Evolutionary conservation across 2,113 vertebrate genomes (phyloP), one percentile per base, ranked within the genome.

Genomic region (Anhinga anhinga): DNA sequence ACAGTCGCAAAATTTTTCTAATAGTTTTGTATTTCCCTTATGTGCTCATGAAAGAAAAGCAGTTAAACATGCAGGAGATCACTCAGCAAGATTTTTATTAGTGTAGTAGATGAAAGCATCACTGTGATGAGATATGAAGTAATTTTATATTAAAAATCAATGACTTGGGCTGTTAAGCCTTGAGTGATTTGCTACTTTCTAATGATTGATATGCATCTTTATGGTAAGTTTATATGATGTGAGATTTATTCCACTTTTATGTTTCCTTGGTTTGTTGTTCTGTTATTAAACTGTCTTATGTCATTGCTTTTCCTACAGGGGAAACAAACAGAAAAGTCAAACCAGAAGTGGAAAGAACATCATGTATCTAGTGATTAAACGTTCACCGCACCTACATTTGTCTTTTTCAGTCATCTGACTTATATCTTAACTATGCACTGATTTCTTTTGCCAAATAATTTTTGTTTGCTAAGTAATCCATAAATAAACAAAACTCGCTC

Each of bases 101-200:
- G 58, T 45, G 34, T 82, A 44, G 66, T 19, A 80, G 74, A 85
- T 69, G 29, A 80, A 91, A 66, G 40, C 58, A 87, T 52, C 59
- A 11, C 21, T 84, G 36, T 84, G 42, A 78, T 79, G 65, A 91
- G 71, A 58, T 47, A 78, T 50, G n/a, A 67, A 73, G 32, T 78
- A 72, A 67, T 83, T 91, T 88, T 63, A 65, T 61, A 73, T 86
- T 81, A 82, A 93, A 93, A 92, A 90, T 38, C 71, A 91, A 93
- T 82, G 15, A 85, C 42, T 73, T 58, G 25, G 17, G 50, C 53
- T 62, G 19, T 49, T 88, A 73, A 90, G 32, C 59, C 18, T 90
- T 88, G 67, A 83, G 58, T 62, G 47, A 55, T 74, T 78, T 62
- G 18, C 63, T 67, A 5, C 42, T 80, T 81, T 73, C 17, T 44